Conservation (phyloP, 2,888 invertebrate genomes). For the Drosophila testacea region DNA sequence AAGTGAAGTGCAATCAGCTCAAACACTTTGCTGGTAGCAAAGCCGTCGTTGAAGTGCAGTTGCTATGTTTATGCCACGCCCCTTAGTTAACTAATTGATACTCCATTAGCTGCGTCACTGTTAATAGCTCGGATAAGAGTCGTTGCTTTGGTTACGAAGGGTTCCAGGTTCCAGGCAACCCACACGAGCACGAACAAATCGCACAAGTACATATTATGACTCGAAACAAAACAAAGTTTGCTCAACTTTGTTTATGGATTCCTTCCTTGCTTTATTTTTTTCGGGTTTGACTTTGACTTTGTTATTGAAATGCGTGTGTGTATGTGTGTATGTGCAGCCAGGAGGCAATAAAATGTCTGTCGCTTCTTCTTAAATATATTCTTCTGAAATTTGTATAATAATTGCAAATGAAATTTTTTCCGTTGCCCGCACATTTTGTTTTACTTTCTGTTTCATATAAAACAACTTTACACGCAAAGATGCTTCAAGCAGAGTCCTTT, state of each 20-base stretch:
- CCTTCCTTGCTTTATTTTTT: constrained; percentile 7
- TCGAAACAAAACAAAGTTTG: constrained; percentile 50
- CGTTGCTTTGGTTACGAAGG: constrained; percentile 11
- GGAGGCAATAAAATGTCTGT: constrained; percentile 60
- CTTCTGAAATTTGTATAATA: constrained; percentile 57
- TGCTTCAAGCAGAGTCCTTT: constrained; percentile 11
- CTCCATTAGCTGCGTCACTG: constrained; percentile 36
- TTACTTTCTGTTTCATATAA: constrained; percentile 17
- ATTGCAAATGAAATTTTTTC: constrained; percentile 64
- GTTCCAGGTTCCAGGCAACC: constrained; percentile 6
- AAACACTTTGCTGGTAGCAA: constrained; percentile 6
- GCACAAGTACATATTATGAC: constrained; percentile 13
- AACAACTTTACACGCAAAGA: constrained; percentile 41
- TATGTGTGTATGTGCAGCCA: constrained; percentile 32
- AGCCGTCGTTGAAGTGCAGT: constrained; percentile 21
- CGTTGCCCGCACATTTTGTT: constrained; percentile 33
- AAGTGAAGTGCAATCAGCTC: constrained; percentile 37
- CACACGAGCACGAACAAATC: constrained; percentile 1
- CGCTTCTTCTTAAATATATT: constrained; percentile 41
- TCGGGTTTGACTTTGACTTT: constrained; percentile 1
- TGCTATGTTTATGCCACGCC: constrained; percentile 10
- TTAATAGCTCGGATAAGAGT: constrained; percentile 9
- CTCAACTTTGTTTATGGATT: constrained; percentile 36
- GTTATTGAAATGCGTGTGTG: constrained; percentile 8
- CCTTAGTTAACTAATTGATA: constrained; percentile 53